Evolutionary conservation across 1,140 invertebrate species (phyloP), one percentile per base, ranked within the genome.

Genomic region (Drosophila parabipectinata): DNA sequence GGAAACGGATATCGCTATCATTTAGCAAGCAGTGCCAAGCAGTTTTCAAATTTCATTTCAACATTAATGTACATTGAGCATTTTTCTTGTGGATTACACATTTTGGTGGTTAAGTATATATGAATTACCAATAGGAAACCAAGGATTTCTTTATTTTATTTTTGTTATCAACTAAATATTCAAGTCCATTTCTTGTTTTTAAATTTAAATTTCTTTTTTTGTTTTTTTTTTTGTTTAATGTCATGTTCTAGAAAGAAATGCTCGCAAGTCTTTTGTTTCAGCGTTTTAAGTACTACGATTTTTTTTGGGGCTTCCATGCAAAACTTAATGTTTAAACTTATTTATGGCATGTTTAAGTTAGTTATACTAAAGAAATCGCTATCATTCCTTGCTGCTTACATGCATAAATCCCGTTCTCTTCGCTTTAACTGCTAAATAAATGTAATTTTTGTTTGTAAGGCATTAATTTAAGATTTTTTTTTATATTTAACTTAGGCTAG

Each of bases 331-430:
- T 61, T 62, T 57, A 60, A 85, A 87, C 82, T 87, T 85, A 85
- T 87, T 82, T 85, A 85, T 85, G 82, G 82, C 82, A 85, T 85
- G 82, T 85, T 85, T 87, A 85, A 85, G 82, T 85, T 87, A 85
- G 82, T 85, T 85, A 85, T 82, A 85, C 82, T 85, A 87, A 81
- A 77, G 57, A 74, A 79, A 83, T 78, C 71, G 18, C 57, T 48
- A 26, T 69, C 32, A 69, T 69, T 68, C 63, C 66, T 69, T 69
- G 51, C 63, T 63, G 66, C 66, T 69, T 69, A 69, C 66, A 69
- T 69, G 63, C 71, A 61, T 73, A 44, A 50, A 61, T 44, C 41
- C 14, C 39, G 9, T 44, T 30, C 14, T 47, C 21, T 32, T 71
- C 34, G 30, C 30, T 53, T 80, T 84, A 85, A 77, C 76, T 74